Conservation (phyloP, 2,113 vertebrate species). For the Phyllostomus discolor region DNA sequence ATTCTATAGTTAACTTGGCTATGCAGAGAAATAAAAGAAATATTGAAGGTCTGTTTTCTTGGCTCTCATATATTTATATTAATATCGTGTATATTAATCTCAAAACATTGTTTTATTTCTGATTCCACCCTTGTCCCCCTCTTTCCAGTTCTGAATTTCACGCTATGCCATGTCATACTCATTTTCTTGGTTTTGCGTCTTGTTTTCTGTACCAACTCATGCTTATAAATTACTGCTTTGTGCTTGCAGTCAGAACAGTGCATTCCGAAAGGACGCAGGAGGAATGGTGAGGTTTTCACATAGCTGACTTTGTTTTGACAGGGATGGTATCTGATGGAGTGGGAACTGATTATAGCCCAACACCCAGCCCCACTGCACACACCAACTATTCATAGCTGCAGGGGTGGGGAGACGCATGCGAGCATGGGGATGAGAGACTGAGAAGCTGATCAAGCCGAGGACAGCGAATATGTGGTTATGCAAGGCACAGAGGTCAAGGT, state of each 20-base stretch:
- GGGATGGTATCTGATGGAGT: constrained; percentile 53
- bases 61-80: neutral
- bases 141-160: neutral
- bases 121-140: neutral
- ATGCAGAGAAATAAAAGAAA: neutral
- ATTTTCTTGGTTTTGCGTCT: constrained; percentile 40
- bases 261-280: constrained; percentile 49
- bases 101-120: neutral
- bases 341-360: constrained; percentile 14
- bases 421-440: neutral
- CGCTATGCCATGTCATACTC: neutral
- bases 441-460: constrained; percentile 19
- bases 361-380: neutral
- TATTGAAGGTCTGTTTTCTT: neutral
- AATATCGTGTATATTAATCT: neutral
- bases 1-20: neutral
- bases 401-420: neutral
- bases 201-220: constrained; percentile 47
- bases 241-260: neutral
- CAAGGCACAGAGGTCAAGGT: constrained; percentile 20
- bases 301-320: constrained; percentile 62
- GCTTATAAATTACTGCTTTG: constrained; percentile 59
- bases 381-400: constrained; percentile 1
- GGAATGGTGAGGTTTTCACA: constrained; percentile 35
- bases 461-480: neutral